These are phyloP conservation scores for Acanthopleura granulata DNA, from an alignment of 2,888 invertebrate genomes.

Conservation along the genomic window DNA sequence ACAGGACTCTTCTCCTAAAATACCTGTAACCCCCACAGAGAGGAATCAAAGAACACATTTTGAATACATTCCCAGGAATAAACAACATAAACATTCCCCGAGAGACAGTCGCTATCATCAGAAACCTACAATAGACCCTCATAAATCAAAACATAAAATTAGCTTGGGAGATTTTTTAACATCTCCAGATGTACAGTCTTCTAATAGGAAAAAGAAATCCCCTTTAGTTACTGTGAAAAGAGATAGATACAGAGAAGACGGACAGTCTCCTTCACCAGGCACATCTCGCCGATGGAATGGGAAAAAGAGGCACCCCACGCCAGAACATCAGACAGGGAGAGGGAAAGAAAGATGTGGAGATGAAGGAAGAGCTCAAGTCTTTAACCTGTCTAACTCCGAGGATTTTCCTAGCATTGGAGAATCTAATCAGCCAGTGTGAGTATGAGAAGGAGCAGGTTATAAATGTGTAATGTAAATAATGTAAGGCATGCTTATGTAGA, in stretches of 20 bases:
- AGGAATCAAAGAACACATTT: background rate
- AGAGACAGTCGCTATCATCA: background rate
- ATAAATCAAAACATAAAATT: constrained; percentile 45
- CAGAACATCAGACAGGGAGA: background rate
- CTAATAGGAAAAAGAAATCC: constrained; percentile 42
- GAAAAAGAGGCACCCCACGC: constrained; percentile 36
- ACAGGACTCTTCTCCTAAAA: background rate
- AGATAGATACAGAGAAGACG: background rate
- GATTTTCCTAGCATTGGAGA: constrained; percentile 53
- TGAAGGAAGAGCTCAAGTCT: constrained; percentile 27
- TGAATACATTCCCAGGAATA: background rate
- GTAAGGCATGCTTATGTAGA: too few relatives aligned
- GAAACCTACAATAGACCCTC: background rate
- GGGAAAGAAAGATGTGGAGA: constrained; percentile 18
- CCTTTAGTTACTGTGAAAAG: constrained; percentile 28
- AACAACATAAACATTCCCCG: constrained; percentile 3
- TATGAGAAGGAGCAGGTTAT: too few relatives aligned
- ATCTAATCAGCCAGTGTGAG: background rate
- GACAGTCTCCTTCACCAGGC: constrained; percentile 37
- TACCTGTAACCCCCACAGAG: background rate
- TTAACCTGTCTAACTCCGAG: constrained; percentile 44
- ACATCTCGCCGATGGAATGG: constrained; percentile 33
- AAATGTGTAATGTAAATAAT: too few relatives aligned
- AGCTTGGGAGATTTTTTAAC: constrained; percentile 54
- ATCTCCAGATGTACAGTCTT: constrained; percentile 40